These are phyloP conservation scores for Chrysopilus asiliformis DNA, from an alignment of 2,888 invertebrate genomes.

Conservation along the genomic window DNA sequence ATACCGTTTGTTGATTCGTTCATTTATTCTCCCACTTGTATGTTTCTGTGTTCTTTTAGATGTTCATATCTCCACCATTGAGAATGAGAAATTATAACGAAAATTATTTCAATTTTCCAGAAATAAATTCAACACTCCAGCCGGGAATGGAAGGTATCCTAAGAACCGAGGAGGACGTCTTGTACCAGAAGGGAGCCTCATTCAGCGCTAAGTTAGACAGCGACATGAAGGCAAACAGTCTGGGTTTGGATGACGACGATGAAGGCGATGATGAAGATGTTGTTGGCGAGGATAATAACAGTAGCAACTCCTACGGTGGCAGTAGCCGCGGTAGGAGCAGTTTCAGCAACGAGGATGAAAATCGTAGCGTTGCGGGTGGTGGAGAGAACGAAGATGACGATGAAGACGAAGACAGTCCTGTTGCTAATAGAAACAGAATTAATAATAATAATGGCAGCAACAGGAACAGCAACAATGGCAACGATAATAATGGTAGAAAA, in stretches of 20 bases:
- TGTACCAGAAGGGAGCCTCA: constrained; percentile 65
- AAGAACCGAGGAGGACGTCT: constrained; percentile 51
- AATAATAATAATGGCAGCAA: constrained; percentile 16
- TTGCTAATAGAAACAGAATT: not conserved
- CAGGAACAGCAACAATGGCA: constrained; percentile 15
- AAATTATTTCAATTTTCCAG: constrained; percentile 39
- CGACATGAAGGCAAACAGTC: constrained; percentile 22
- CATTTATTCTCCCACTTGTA: too few species aligned
- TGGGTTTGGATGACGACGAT: constrained; percentile 1
- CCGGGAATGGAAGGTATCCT: constrained; percentile 39
- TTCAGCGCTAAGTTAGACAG: constrained; percentile 60
- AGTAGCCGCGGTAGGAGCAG: not conserved
- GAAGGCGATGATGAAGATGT: constrained; percentile 1
- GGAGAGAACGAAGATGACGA: not conserved
- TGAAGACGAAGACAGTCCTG: not conserved
- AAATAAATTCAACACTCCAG: constrained; percentile 56
- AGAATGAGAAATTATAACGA: too few species aligned
- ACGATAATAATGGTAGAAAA: constrained; percentile 8
- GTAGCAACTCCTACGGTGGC: constrained; percentile 2
- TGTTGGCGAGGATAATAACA: constrained; percentile 3
- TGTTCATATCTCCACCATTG: too few species aligned
- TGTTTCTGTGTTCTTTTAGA: too few species aligned
- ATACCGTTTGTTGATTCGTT: too few species aligned
- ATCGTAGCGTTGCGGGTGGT: not conserved
- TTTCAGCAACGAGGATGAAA: too few species aligned